These are phyloP conservation scores for Daptonema setosum DNA, from an alignment of 2,888 invertebrate genomes.

Conservation along the genomic window DNA sequence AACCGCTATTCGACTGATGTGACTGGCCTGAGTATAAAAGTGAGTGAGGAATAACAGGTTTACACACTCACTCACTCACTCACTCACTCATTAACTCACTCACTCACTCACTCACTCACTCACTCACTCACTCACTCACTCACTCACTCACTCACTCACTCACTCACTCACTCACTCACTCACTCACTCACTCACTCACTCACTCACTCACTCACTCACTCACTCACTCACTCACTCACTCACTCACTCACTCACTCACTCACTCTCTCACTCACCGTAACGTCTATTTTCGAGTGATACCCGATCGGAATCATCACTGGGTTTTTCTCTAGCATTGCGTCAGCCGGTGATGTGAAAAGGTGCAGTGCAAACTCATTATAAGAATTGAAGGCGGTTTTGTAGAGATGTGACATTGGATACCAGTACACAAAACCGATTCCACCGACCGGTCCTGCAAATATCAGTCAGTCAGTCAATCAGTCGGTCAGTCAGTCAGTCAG, in stretches of 20 bases:
- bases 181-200: no score
- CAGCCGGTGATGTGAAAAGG: slow-evolving; percentile 2
- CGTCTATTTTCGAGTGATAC: not conserved
- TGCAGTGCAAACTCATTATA: slow-evolving; percentile 5
- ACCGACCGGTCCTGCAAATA: slow-evolving; percentile 4
- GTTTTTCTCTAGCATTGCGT: slow-evolving; percentile 6
- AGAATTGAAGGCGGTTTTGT: slow-evolving; percentile 1
- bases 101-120: no score
- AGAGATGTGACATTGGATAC: slow-evolving; percentile 2
- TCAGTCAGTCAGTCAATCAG: no score
- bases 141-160: not conserved
- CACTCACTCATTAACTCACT: no score
- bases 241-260: no score
- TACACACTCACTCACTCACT: no score
- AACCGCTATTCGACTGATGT: not conserved
- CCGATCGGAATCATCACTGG: slow-evolving; percentile 2
- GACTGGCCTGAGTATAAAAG: not conserved
- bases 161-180: not conserved
- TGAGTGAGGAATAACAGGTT: no score
- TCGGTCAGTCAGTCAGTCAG: no score
- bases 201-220: no score
- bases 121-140: not conserved
- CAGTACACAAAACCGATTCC: slow-evolving; percentile 5
- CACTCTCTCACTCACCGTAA: not conserved
- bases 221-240: no score